Evolutionary conservation across 2,797 vertebrate genomes (phyloP), one percentile per base, ranked within the genome.

Genomic region (Gobionotothen gibberifrons): DNA sequence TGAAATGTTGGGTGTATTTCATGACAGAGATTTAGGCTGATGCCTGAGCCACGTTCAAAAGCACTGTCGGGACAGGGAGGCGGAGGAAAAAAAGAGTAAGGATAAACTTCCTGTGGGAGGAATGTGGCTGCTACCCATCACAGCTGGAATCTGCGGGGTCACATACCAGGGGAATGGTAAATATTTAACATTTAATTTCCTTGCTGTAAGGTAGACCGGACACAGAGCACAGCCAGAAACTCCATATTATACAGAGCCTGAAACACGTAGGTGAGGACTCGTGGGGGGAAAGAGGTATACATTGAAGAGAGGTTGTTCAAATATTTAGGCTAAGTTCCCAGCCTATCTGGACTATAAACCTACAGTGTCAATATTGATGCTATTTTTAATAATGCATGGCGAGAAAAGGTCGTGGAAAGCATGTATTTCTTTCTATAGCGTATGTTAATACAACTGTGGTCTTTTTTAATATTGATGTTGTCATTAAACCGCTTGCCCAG

Each of bases 161-260:
- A 90, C 91, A 92, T 93, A 91, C 93, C 90, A 88, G 85, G 78
- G 87, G 89, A 90, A 92, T 82, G 88, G 93, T 93, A 93, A 93
- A 94, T 94, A 93, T 94, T 93, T 92, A 93, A 92, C 91, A 88
- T 93, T 93, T 91, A 78, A 93, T 93, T 93, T 94, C 92, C 92
- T 92, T 79, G 85, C 89, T 90, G 90, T 90, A 90, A 93, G 88
- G 87, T 89, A 90, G 88, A 90, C 85, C 72, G 84, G 86, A 93
- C 86, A 78, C 84, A 69, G 85, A 83, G 79, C 53, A 13, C 83
- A 78, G 81, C 69, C 84, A 85, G 79, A 40, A 52, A 72, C 80
- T 71, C 63, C 78, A 65, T 82, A 76, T 85, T 78, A 81, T 44
- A 84, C 66, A 82, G 48, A 16, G 61, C 51, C 76, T 72, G 82